These are phyloP conservation scores for Mesoligia furuncula DNA, from an alignment of 2,888 invertebrate genomes.

Conservation along the genomic window DNA sequence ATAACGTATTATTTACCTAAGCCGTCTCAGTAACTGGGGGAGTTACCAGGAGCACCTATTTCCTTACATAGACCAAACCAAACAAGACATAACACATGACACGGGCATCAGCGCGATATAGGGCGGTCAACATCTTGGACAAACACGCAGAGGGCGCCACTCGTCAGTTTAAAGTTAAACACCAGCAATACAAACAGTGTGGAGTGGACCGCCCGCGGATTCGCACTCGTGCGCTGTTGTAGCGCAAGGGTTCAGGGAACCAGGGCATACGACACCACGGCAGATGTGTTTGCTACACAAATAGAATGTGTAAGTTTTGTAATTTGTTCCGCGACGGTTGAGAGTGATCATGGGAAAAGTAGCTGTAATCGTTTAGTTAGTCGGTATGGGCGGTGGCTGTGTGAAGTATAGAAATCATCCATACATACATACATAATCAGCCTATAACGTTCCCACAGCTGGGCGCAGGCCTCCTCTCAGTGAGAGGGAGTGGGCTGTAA, in stretches of 20 bases:
- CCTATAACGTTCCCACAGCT: too few species aligned
- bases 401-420: background rate
- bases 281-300: slow-evolving; percentile 61
- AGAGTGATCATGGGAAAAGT: slow-evolving; percentile 1
- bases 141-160: slow-evolving; percentile 68
- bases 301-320: slow-evolving; percentile 64
- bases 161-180: slow-evolving; percentile 77
- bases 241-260: slow-evolving; percentile 71
- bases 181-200: slow-evolving; percentile 82
- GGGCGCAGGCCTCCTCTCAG: too few species aligned
- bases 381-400: background rate
- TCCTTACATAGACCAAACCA: slow-evolving; percentile 52
- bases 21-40: background rate
- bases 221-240: slow-evolving; percentile 74
- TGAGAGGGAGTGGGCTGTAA: too few species aligned
- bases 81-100: slow-evolving; percentile 46
- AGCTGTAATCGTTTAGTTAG: background rate
- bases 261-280: slow-evolving; percentile 68
- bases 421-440: too few species aligned
- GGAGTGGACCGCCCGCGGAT: slow-evolving; percentile 83
- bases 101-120: slow-evolving; percentile 52
- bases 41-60: slow-evolving; percentile 23
- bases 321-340: slow-evolving; percentile 38
- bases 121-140: slow-evolving; percentile 61
- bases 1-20: background rate